Evolutionary conservation across 2,113 vertebrate genomes (phyloP).

Genomic region (Nyctibius bracteatus): DNA sequence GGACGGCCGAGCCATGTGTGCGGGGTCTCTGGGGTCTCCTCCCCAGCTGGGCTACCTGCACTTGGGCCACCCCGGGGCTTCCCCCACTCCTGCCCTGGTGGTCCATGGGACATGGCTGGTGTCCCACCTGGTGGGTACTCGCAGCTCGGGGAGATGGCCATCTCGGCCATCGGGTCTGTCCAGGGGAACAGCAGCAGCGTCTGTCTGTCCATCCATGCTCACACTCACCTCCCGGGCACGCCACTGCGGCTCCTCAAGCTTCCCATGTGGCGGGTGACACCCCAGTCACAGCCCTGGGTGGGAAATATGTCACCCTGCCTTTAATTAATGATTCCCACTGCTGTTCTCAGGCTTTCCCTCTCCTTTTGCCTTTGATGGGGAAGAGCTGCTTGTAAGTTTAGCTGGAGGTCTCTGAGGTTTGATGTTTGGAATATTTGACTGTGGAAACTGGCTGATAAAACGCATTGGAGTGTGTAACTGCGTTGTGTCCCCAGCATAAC

Average conservation of each 20-base stretch:
- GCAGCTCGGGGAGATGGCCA: rapidly evolving
- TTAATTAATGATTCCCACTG: neutral
- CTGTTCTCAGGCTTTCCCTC: neutral
- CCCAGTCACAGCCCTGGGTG: neutral
- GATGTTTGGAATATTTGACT: neutral
- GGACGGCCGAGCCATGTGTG: rapidly evolving
- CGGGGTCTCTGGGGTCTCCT: neutral
- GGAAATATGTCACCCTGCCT: neutral
- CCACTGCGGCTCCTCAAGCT: neutral
- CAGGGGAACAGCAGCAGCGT: neutral
- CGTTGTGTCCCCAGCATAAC: rapidly evolving
- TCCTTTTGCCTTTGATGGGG: neutral
- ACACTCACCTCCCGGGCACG: neutral
- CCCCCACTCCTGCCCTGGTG: neutral
- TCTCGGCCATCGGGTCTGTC: neutral
- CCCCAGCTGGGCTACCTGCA: neutral
- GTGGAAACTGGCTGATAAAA: neutral
- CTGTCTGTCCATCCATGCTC: rapidly evolving
- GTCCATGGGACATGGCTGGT: neutral
- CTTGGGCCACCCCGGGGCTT: neutral
- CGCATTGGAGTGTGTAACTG: neutral
- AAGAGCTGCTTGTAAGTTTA: neutral
- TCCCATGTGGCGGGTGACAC: neutral
- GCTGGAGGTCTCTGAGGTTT: neutral
- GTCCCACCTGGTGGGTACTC: neutral